Conservation (phyloP, 2,113 vertebrate genomes). For the Pseudorhombus dupliciocellatus region DNA sequence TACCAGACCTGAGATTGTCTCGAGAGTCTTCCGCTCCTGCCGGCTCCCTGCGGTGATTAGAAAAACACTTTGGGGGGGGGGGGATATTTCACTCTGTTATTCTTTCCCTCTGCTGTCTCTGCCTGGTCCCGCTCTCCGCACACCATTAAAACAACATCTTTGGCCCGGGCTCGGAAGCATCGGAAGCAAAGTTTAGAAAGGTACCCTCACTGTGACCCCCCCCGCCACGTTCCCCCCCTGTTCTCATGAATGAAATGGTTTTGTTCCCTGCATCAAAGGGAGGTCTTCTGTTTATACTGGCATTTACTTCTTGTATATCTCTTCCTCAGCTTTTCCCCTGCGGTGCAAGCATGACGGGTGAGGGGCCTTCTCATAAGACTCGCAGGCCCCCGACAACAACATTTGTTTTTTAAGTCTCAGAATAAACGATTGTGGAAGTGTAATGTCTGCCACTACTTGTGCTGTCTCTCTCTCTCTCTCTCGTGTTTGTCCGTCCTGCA, state of each 20-base stretch:
- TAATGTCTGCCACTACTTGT: not conserved
- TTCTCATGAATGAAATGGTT: constrained; percentile 59
- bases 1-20: constrained; percentile 62
- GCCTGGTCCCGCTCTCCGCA: constrained; percentile 63
- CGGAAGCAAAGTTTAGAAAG: constrained; percentile 54
- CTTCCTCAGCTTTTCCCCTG: constrained; percentile 17
- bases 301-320: constrained; percentile 26
- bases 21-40: constrained; percentile 57
- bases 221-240: constrained; percentile 22
- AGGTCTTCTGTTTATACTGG: constrained; percentile 45
- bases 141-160: constrained; percentile 74
- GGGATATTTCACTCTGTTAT: constrained; percentile 76
- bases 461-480: not conserved
- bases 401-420: constrained; percentile 30
- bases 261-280: constrained; percentile 54
- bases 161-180: constrained; percentile 54
- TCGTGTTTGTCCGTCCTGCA: not conserved
- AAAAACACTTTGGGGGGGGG: constrained; percentile 73
- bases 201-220: constrained; percentile 44
- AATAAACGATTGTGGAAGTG: constrained; percentile 15
- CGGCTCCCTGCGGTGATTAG: constrained; percentile 70
- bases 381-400: constrained; percentile 30
- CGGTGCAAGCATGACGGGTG: constrained; percentile 16
- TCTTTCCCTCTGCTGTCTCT: constrained; percentile 69
- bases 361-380: constrained; percentile 3